These are phyloP conservation scores for Cataglyphis rosenhaueri DNA, from an alignment of 2,888 invertebrate genomes.

Conservation along the genomic window DNA sequence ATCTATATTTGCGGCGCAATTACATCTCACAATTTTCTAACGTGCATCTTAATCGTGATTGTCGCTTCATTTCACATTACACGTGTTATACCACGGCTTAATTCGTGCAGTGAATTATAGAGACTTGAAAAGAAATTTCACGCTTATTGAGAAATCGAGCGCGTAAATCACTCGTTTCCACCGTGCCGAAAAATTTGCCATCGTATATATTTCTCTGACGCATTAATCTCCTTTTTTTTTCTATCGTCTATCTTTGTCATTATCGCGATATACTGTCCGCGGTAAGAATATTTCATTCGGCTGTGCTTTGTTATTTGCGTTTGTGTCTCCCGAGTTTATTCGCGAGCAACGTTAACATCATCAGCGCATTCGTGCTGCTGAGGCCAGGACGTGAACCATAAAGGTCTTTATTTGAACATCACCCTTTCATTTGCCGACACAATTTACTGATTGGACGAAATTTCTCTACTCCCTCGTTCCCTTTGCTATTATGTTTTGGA, in stretches of 20 bases:
- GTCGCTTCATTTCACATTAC: background rate
- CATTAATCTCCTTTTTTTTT: slow-evolving; percentile 35
- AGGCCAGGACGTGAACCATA: slow-evolving; percentile 22
- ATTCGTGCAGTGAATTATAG: background rate
- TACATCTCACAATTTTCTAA: background rate
- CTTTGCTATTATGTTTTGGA: slow-evolving; percentile 24
- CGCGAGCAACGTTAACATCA: slow-evolving; percentile 46
- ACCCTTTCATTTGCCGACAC: slow-evolving; percentile 33
- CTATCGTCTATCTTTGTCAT: slow-evolving; percentile 11
- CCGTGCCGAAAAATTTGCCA: background rate
- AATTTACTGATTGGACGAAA: slow-evolving; percentile 49
- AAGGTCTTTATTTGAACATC: slow-evolving; percentile 50
- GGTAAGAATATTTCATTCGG: slow-evolving; percentile 49
- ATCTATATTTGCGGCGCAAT: background rate
- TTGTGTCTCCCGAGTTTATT: slow-evolving; percentile 47
- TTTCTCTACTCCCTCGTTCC: slow-evolving; percentile 19
- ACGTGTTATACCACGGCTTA: background rate
- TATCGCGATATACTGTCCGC: slow-evolving; percentile 27
- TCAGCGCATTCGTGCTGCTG: slow-evolving; percentile 31
- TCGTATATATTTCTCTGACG: background rate
- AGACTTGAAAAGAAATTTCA: background rate
- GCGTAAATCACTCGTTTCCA: slow-evolving; percentile 1
- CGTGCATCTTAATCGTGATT: background rate
- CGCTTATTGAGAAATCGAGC: background rate
- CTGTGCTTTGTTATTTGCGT: slow-evolving; percentile 47